Evolutionary conservation across 2,113 vertebrate species (phyloP).

Genomic region (Amazona guildingii): DNA sequence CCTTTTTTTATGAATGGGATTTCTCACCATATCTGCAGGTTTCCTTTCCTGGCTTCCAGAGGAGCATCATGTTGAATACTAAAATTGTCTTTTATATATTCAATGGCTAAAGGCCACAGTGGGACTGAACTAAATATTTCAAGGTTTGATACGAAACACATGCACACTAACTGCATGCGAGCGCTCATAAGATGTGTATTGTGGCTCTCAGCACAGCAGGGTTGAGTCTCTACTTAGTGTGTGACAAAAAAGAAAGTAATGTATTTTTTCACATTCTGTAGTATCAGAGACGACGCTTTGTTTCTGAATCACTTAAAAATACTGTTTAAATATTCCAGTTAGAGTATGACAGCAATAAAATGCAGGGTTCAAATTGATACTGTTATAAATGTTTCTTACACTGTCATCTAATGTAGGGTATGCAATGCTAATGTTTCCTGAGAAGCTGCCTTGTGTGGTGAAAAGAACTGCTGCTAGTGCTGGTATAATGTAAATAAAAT

Average conservation of each 20-base stretch:
- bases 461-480: background rate
- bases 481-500: background rate
- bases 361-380: background rate
- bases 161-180: background rate
- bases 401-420: background rate
- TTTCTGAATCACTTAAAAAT: background rate
- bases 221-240: background rate
- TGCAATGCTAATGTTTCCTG: background rate
- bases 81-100: background rate
- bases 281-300: background rate
- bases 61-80: background rate
- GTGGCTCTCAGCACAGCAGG: background rate
- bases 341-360: background rate
- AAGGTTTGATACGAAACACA: background rate
- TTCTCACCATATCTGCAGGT: background rate
- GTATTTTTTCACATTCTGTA: background rate
- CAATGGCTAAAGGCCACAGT: background rate
- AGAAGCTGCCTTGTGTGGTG: background rate
- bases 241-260: background rate
- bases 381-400: background rate
- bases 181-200: background rate
- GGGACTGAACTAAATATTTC: background rate
- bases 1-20: background rate
- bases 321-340: background rate
- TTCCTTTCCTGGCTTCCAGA: background rate